A percentile compares a stretch with the other conserved stretches of the same genome.
Conservation (phyloP, 1,140 invertebrate genomes). For the Dendroctonus valens region DNA sequence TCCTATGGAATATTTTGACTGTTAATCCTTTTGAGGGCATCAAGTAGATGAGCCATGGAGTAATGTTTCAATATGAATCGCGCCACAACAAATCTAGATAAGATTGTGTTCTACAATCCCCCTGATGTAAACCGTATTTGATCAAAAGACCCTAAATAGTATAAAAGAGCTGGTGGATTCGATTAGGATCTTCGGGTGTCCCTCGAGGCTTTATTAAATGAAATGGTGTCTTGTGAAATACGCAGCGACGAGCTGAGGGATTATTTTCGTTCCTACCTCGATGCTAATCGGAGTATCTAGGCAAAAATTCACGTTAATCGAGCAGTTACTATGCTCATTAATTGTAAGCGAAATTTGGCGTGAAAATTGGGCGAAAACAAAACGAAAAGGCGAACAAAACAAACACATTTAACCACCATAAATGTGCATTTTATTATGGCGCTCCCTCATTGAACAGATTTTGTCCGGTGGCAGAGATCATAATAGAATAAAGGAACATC, state of each 20-base stretch:
- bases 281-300: no score
- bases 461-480: slow-evolving; percentile 24
- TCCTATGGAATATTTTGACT: no score
- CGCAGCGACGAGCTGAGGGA: no score
- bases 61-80: slow-evolving; percentile 36
- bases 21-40: no score
- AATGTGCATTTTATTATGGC: background rate
- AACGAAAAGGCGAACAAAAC: background rate
- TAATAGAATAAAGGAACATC: slow-evolving; percentile 33
- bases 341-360: background rate
- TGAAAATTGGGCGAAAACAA: background rate
- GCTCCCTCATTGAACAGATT: slow-evolving; percentile 21
- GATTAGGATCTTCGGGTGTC: slow-evolving; percentile 23
- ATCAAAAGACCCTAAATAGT: slow-evolving; percentile 20
- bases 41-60: background rate
- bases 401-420: slow-evolving; percentile 7
- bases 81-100: slow-evolving; percentile 35
- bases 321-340: background rate
- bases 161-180: slow-evolving; percentile 25
- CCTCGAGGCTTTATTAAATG: background rate
- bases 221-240: no score
- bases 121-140: slow-evolving; percentile 32
- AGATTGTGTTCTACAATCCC: slow-evolving; percentile 30
- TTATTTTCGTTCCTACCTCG: no score
- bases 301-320: no score